Base-by-base conservation (phyloP, 2,797 vertebrate species). In the Tamandua tetradactyla region DNA sequence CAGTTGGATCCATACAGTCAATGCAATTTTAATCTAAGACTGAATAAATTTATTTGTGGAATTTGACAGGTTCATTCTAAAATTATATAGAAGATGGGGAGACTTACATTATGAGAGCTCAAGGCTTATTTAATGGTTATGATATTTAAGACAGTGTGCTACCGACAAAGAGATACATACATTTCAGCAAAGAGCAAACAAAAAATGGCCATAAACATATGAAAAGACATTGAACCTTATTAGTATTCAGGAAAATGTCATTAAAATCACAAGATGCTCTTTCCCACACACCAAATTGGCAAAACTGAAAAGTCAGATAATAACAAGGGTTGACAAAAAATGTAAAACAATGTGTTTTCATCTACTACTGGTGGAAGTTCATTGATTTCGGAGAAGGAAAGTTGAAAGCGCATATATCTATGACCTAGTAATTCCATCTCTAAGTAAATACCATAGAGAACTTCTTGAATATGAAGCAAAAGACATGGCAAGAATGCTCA, bases 291-390 rank as follows among this genome's bases (percentile, higher is more conserved):
- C 25, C 35, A 78, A 49, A 72, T 13, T 57, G 25, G 59, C 59
- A 74, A 94, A 86, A 85, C 57, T 40, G 22, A 66, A 89, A 95
- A 85, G 30, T 82, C 55, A 81, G 32, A 64, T 92, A 92, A 75
- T 68, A 85, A 42, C 23, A 82, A 91, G 32, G 4, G 5, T 61
- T 78, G 37, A 68, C 37, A 52, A 82, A 66, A 72, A 72, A n/a
- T 55, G 23, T 64, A 40, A 84, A 68, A 22, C n/a, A 81, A 17
- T 14, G 40, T 52, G 22, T 5, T 27, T 78, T 80, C 61, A 37
- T 64, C 22, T 11, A 30, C 62, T 35, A 11, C 81, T 84, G 62
- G 37, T 80, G 88, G 37, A 78, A 79, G 35, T 40, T 44, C 83
- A 82, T 68, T 3, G 5, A 75, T 55, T 86, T 75, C 64, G 64